Evolutionary conservation across 2,888 invertebrate species (phyloP), one percentile per base, ranked within the genome.

Genomic region (Slavum lentiscoides): DNA sequence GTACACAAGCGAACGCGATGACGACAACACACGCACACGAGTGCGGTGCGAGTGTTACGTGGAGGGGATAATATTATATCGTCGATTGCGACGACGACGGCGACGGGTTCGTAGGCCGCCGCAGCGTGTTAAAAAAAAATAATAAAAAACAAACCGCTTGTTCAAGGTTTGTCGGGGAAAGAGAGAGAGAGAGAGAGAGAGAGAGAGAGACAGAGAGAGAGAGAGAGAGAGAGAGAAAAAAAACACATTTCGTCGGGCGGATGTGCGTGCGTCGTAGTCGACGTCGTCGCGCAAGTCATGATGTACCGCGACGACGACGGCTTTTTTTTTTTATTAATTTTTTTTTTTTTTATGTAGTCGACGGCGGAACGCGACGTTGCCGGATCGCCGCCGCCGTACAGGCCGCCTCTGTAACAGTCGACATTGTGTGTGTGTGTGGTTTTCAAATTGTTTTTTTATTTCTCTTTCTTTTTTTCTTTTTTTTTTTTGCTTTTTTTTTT

Each of bases 241-340:
- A 74, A 74, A 67, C 15, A 37, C 43, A 58, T 75, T 74, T 23
- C 58, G 75, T 58, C 75, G 67, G 19, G 66, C 75, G 75, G 66
- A 75, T 75, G 75, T 75, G 75, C 66, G 75, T 75, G 75, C 75
- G 75, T 58, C 11, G 49, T 49, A 9, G 49, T 49, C 49, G 49
- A 9, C 49, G 74, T 11, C 49, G 64, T 64, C 66, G 75, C 67
- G 75, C 75, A 75, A 75, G 75, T 75, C 75, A 75, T 64, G 74
- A 30, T 30, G 30, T 30, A 30, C 30, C 74, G 53, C 74, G 62
- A 30, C 74, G 74, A 30, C 73, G 49, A 30, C 74, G 39, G 75
- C 75, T 66, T 66, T 64, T n/a, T 66, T 64, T n/a, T 74, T 74
- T 64, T 74, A 59, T 59, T 43, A 39, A 43, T 49, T 73, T 30